phyloP scores from a whole-genome alignment of 2,113 vertebrate species.

The Panurus biarmicus region DNA sequence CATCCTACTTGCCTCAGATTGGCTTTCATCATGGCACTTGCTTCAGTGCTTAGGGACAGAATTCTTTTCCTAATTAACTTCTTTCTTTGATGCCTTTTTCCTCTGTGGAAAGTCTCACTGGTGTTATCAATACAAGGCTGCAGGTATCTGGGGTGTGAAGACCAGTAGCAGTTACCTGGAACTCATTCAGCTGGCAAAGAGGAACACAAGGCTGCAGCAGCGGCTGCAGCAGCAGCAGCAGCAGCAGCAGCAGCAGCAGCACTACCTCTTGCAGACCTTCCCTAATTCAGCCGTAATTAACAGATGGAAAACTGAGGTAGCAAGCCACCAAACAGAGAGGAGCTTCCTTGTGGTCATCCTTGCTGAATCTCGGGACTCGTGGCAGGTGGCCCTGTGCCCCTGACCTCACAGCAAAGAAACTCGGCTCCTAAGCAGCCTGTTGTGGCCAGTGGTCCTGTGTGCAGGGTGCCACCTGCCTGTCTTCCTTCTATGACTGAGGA shows the following conservation, averaged over 20 bases:
- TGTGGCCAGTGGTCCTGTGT: neutral
- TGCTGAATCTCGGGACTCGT: neutral
- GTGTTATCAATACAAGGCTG: neutral
- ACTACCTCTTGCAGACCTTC: neutral
- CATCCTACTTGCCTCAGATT: neutral
- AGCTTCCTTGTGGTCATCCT: conserved; percentile 12
- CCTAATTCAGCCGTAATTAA: conserved; percentile 44
- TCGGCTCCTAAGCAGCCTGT: neutral
- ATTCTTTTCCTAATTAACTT: neutral
- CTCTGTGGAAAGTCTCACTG: neutral
- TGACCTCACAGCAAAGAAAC: rapidly evolving
- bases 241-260: conserved; percentile 31
- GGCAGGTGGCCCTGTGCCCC: neutral
- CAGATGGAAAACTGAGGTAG: conserved; percentile 59
- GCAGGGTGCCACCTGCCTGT: neutral
- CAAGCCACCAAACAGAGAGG: neutral
- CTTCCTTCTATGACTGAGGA: neutral
- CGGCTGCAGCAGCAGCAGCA: conserved; percentile 25
- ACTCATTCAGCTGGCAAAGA: conserved; percentile 55
- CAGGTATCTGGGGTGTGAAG: neutral
- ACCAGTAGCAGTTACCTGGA: neutral
- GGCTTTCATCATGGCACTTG: neutral
- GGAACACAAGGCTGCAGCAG: conserved; percentile 36
- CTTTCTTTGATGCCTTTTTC: neutral
- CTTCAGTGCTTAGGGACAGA: neutral